Conservation (phyloP, 2,888 invertebrate species). For the Melanostoma mellinum region DNA sequence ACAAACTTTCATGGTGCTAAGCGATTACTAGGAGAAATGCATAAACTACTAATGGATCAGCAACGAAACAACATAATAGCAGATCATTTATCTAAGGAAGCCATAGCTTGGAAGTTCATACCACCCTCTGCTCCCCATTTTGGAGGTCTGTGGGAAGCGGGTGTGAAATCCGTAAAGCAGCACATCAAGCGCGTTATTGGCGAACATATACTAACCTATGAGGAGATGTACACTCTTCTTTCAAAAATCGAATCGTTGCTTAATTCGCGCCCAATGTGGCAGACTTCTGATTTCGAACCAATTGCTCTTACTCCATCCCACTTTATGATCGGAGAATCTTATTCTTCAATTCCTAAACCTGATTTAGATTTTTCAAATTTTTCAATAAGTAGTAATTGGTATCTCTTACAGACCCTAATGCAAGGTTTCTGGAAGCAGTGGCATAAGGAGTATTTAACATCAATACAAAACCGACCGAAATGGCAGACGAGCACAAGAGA, state of each 20-base stretch:
- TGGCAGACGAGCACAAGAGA: slow-evolving; percentile 7
- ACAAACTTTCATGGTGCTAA: slow-evolving; percentile 14
- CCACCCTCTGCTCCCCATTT: slow-evolving; percentile 25
- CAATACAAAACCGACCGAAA: slow-evolving; percentile 31
- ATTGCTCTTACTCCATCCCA: slow-evolving; percentile 1
- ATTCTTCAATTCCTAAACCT: slow-evolving; percentile 18
- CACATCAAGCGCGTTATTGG: slow-evolving; percentile 26
- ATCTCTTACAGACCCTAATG: slow-evolving; percentile 28
- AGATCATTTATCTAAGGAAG: slow-evolving; percentile 14
- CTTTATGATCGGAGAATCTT: slow-evolving; percentile 3
- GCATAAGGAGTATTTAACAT: slow-evolving; percentile 33
- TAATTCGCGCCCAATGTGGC: slow-evolving; percentile 10
- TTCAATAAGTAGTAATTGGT: background rate
- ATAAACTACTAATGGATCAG: slow-evolving; percentile 4
- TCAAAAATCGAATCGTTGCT: slow-evolving; percentile 17
- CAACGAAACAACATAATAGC: slow-evolving; percentile 10
- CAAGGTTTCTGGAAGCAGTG: slow-evolving; percentile 44
- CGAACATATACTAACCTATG: slow-evolving; percentile 25
- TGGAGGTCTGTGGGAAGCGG: slow-evolving; percentile 40
- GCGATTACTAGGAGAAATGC: slow-evolving; percentile 29
- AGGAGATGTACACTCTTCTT: slow-evolving; percentile 18
- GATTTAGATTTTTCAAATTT: background rate
- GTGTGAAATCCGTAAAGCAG: slow-evolving; percentile 33
- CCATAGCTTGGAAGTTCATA: slow-evolving; percentile 36
- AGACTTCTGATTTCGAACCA: slow-evolving; percentile 6